Evolutionary conservation across 2,113 vertebrate genomes (phyloP).

Genomic region (Aplodontia rufa): DNA sequence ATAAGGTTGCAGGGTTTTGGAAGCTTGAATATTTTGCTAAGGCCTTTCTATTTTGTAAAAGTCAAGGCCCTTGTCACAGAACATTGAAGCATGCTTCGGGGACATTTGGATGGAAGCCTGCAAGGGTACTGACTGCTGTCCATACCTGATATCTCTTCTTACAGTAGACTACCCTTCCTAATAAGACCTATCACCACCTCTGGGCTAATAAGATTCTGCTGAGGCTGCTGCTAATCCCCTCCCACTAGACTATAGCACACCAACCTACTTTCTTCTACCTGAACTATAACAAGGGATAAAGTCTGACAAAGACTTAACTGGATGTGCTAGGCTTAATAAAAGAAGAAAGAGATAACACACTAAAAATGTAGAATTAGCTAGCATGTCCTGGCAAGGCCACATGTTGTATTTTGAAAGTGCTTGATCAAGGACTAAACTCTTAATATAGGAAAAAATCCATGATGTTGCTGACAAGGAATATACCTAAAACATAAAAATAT

Average conservation of each 20-base stretch:
- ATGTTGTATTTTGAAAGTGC: not conserved
- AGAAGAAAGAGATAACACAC: not conserved
- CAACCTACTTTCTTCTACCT: not conserved
- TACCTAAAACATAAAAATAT: conserved; percentile 18
- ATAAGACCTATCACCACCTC: not conserved
- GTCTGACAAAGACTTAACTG: not conserved
- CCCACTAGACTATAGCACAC: not conserved
- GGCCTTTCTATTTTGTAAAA: not conserved
- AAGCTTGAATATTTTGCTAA: not conserved
- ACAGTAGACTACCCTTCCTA: not conserved
- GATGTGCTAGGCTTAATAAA: not conserved
- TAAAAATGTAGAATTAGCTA: not conserved
- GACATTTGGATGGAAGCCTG: not conserved
- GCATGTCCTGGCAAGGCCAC: not conserved
- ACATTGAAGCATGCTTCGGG: not conserved
- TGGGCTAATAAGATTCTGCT: not conserved
- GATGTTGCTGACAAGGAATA: not conserved
- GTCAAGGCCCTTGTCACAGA: not conserved
- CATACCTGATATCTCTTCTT: not conserved
- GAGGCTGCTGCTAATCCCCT: not conserved
- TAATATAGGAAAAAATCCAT: not conserved
- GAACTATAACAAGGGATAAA: not conserved
- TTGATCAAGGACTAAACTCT: not conserved
- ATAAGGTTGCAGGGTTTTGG: not conserved
- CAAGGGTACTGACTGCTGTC: not conserved